A percentile compares a stretch with the other conserved stretches of the same genome.
These are phyloP conservation scores for Drosophila koepferae DNA, from an alignment of 2,888 invertebrate species.

Conservation along the genomic window DNA sequence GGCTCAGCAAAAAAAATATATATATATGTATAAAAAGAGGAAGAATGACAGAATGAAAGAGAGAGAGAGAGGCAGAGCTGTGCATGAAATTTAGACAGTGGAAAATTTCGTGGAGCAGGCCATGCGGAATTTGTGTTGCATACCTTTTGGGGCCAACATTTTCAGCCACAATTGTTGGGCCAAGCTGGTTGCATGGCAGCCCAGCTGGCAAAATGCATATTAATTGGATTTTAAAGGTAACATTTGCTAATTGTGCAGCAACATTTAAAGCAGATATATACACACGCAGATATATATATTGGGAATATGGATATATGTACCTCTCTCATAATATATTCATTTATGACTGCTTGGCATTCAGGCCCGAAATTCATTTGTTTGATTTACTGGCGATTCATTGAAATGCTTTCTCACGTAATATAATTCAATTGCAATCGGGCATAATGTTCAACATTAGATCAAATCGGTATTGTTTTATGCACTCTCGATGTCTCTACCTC, in stretches of 20 bases:
- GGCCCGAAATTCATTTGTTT: not conserved
- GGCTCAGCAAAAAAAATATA: conserved; percentile 4
- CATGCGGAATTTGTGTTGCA: conserved; percentile 40
- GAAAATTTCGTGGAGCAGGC: conserved; percentile 20
- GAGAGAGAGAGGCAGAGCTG: not conserved
- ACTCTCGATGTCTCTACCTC: conserved; percentile 20
- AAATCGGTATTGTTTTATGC: conserved; percentile 54
- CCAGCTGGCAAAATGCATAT: conserved; percentile 38
- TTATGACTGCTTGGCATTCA: not conserved
- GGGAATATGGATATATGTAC: not conserved
- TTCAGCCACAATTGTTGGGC: conserved; percentile 21
- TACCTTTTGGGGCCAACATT: conserved; percentile 39
- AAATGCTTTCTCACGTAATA: conserved; percentile 45
- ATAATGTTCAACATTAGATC: conserved; percentile 46
- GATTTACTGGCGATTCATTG: conserved; percentile 29
- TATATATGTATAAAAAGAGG: conserved; percentile 5
- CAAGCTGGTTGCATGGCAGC: conserved; percentile 19
- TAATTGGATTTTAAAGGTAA: conserved; percentile 37
- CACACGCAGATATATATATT: no score
- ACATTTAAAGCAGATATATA: not conserved
- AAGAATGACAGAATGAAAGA: no score
- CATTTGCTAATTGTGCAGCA: conserved; percentile 17
- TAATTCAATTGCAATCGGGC: conserved; percentile 49
- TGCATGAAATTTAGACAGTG: conserved; percentile 32
- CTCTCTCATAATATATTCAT: not conserved